Base-by-base conservation (phyloP, 2,888 invertebrate genomes). In the Iphiclides podalirius region DNA sequence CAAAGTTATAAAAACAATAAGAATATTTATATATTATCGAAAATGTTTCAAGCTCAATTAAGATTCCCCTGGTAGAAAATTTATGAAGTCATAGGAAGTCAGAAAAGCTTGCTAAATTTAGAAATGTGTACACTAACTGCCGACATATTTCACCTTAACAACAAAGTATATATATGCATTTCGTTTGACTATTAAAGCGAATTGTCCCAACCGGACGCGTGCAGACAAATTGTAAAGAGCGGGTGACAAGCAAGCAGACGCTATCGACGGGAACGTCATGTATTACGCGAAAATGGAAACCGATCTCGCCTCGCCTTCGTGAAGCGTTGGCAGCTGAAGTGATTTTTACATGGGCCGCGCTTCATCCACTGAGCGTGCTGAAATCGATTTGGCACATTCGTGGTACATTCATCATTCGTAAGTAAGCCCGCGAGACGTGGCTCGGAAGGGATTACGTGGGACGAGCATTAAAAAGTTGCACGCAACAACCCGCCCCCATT, bases 381-480 rank as follows among this genome's bases (percentile, higher is more conserved):
- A 45, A 45, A 50, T 50, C 50, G 50, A 50, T 50, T 50, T 45
- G 50, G 50, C 44, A 31, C 42, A 38, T 39, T 20, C 15, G 20
- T 23, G 11, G 35, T 45, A 28, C 50, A 50, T 45, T 45, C 40
- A 35, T 50, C 45, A 50, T 50, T 45, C 45, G 40, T 17, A 40
- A 45, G 35, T 28, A 16, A 44, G 34, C 33, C 35, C 20, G 34
- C 34, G 38, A 17, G 39, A 43, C 43, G 49, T 39, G 39, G 17
- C 34, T 26, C 12, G 26, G 38, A 33, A 41, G 4, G 2, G 28
- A 12, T 31, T 11, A 13, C 31, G n/a, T 41, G 15, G 31, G 6
- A 4, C 20, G 20, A 4, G n/a, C 20, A 6, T 6, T 28, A 28
- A 28, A 28, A 28, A 28, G 8, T 28, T 28, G 28, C n/a, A 8